These are phyloP conservation scores for Protobothrops flavoviridis DNA, from an alignment of 2,113 vertebrate species.

Conservation along the genomic window DNA sequence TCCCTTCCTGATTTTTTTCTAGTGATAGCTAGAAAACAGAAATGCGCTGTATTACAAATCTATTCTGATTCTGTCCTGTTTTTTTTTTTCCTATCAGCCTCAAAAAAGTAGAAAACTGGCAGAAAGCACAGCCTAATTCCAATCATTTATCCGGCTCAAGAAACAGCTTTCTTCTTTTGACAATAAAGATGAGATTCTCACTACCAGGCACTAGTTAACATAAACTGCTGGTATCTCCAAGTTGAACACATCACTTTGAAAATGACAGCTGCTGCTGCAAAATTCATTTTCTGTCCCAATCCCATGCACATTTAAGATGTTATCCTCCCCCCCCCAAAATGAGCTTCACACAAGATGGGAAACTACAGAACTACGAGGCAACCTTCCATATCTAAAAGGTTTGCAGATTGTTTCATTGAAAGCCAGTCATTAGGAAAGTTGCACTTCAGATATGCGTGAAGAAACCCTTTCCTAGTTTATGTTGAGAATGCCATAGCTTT, in stretches of 20 bases:
- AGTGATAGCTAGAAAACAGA: background rate
- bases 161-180: background rate
- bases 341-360: background rate
- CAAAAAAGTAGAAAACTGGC: background rate
- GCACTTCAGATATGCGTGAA: background rate
- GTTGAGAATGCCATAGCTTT: background rate
- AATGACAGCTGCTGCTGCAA: background rate
- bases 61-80: background rate
- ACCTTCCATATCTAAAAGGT: background rate
- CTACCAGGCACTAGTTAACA: background rate
- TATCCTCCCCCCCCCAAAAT: background rate
- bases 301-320: background rate
- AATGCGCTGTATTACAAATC: background rate
- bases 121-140: background rate
- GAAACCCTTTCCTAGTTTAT: background rate
- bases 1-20: background rate
- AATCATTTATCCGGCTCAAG: slow-evolving; percentile 16
- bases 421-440: background rate
- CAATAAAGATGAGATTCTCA: background rate
- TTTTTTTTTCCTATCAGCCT: background rate
- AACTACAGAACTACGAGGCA: background rate
- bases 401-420: background rate
- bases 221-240: background rate
- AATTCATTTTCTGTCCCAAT: background rate
- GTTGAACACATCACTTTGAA: background rate